Base-by-base conservation (phyloP, 2,797 vertebrate genomes). In the Sphenodon punctatus region DNA sequence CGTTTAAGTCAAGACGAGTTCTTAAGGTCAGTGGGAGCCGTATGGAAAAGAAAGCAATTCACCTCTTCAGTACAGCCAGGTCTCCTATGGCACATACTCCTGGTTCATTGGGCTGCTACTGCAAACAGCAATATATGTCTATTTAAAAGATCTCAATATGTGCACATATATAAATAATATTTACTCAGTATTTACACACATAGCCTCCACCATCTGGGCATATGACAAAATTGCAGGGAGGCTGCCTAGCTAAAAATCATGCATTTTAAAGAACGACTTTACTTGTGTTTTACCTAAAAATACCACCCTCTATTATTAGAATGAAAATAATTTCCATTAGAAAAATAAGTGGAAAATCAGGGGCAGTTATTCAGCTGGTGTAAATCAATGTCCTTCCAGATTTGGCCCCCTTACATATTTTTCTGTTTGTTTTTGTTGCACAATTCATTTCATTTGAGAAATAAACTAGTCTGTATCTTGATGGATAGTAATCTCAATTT, bases 21-120 rank as follows among this genome's bases (percentile, higher is more conserved):
- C 93, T 92, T 92, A 88, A 90, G 92, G 90, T 93, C 92, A 93
- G 78, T 76, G 87, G 80, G 48, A 92, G 82, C 74, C 39, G 25
- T 34, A 86, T 80, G 75, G 80, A 0, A 0, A 48, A 73, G 70
- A 63, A 15, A 66, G 23, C 22, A 46, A 65, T 15, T 45, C 30
- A 36, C 55, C 55, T 55, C 43, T 14, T 48, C 8, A 8, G 22
- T 30, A 17, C 43, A 6, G 1, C 25, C 63, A 34, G 30, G 13
- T 36, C 58, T 58, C 11, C 2, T 53, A 27, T 53, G 27, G 27
- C n/a, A 27, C 22, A 46, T 25, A 49, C 12, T 15, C 55, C 22
- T 10, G 20, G 56, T 30, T 32, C 46, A 19, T 22, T 46, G 20
- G 23, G 20, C 45, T 22, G 45, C 45, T 58, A 22, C 20, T 22